phyloP scores from a whole-genome alignment of 2,113 vertebrate species.

The Nothobranchius kuhntae region DNA sequence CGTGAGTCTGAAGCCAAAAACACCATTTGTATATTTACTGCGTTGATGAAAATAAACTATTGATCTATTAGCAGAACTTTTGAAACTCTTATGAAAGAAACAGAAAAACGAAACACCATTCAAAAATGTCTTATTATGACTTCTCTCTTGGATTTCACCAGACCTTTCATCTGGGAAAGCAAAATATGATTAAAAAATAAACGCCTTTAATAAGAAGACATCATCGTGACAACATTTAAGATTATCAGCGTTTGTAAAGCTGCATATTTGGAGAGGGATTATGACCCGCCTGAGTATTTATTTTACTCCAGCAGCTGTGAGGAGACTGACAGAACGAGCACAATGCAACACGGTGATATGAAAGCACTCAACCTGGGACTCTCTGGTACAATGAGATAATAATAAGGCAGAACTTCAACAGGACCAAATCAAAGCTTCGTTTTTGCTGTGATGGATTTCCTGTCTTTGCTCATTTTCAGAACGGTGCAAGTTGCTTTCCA shows the following conservation, averaged over 20 bases:
- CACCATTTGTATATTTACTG: slow-evolving; percentile 8
- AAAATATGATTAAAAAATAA: slow-evolving; percentile 27
- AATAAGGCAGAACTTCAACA: slow-evolving; percentile 55
- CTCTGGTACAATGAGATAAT: slow-evolving; percentile 64
- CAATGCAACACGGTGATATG: slow-evolving; percentile 51
- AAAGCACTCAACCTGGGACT: slow-evolving; percentile 66
- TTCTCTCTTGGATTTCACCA: slow-evolving; percentile 1
- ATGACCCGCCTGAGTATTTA: slow-evolving; percentile 37
- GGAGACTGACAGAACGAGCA: slow-evolving; percentile 61
- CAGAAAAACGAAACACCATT: neutral
- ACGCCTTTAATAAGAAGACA: slow-evolving; percentile 30
- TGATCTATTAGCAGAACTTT: neutral
- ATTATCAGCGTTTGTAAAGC: slow-evolving; percentile 42
- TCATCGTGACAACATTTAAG: slow-evolving; percentile 25
- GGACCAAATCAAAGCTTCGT: slow-evolving; percentile 48
- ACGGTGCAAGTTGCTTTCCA: slow-evolving; percentile 34
- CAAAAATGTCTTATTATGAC: neutral
- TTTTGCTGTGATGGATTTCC: slow-evolving; percentile 54
- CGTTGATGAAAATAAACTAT: neutral
- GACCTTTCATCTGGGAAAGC: neutral
- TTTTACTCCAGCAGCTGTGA: slow-evolving; percentile 35
- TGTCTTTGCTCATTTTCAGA: slow-evolving; percentile 53
- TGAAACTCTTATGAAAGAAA: neutral
- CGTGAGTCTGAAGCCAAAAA: slow-evolving; percentile 17
- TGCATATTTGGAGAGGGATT: slow-evolving; percentile 53